Percentiles rank a stretch among this genome's conserved stretches.
These are phyloP conservation scores for Opisthocomus hoazin DNA, from an alignment of 2,113 vertebrate species.

Conservation along the genomic window DNA sequence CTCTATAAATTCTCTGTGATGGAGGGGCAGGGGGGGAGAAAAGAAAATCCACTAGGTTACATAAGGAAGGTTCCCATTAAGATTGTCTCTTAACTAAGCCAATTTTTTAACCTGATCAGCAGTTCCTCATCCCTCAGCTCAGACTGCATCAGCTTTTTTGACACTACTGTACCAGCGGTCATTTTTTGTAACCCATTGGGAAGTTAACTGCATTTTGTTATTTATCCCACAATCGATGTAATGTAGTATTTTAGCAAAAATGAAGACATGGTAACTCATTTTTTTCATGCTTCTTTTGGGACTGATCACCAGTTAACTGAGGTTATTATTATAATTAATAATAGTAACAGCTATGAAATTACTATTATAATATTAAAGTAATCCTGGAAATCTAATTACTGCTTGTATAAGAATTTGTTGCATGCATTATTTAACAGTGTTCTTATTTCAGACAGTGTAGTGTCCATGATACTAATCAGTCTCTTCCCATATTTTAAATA, in stretches of 20 bases:
- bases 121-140: not conserved
- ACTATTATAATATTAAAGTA: constrained; percentile 38
- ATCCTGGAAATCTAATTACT: constrained; percentile 57
- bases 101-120: not conserved
- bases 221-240: not conserved
- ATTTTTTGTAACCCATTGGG: not conserved
- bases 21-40: too few relatives aligned
- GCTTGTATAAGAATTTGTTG: constrained; percentile 56
- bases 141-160: not conserved
- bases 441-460: constrained; percentile 38
- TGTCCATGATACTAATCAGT: constrained; percentile 41
- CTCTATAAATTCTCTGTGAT: not conserved
- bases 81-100: not conserved
- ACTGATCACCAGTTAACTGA: constrained; percentile 9
- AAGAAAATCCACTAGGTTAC: not conserved
- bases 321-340: constrained; percentile 49
- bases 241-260: not conserved
- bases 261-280: not conserved
- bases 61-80: not conserved
- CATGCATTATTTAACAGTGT: constrained; percentile 62
- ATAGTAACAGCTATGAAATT: constrained; percentile 17
- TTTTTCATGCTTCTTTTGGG: not conserved
- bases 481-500: constrained; percentile 33
- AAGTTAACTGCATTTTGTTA: constrained; percentile 17
- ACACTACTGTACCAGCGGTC: not conserved